Conservation (phyloP, 2,888 invertebrate species). For the Thecocarcelia acutangulata region DNA sequence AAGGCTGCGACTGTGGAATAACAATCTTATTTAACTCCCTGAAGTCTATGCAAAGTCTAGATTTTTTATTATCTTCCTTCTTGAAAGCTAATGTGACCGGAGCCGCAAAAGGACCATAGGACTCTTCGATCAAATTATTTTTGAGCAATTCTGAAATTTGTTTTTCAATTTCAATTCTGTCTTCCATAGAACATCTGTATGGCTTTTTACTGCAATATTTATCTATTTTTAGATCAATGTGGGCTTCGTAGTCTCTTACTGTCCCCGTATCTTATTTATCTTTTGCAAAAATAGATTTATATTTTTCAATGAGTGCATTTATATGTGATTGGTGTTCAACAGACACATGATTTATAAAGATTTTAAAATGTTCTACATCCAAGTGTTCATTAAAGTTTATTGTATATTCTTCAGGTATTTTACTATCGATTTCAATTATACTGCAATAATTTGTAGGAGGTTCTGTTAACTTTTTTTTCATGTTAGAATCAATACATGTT, state of each 20-base stretch:
- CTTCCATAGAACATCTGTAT: slow-evolving; percentile 26
- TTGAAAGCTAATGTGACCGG: slow-evolving; percentile 63
- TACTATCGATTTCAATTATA: neutral
- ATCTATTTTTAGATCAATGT: slow-evolving; percentile 68
- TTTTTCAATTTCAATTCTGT: slow-evolving; percentile 67
- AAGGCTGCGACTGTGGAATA: no score
- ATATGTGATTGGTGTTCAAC: slow-evolving; percentile 36
- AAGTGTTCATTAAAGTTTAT: slow-evolving; percentile 42
- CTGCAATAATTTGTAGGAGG: neutral
- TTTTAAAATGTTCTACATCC: no score
- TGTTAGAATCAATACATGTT: slow-evolving; percentile 7
- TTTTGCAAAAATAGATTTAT: slow-evolving; percentile 71
- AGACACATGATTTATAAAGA: no score
- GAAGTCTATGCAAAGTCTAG: slow-evolving; percentile 45
- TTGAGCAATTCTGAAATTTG: slow-evolving; percentile 64
- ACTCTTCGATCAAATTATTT: slow-evolving; percentile 63
- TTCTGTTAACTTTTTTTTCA: no score
- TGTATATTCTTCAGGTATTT: slow-evolving; percentile 21
- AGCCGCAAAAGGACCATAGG: slow-evolving; percentile 37
- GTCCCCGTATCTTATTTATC: slow-evolving; percentile 72
- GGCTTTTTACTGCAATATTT: slow-evolving; percentile 68
- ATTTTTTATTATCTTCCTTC: slow-evolving; percentile 64
- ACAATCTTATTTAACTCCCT: slow-evolving; percentile 69
- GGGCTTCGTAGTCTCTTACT: slow-evolving; percentile 72
- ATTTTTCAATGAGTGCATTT: slow-evolving; percentile 68